Conservation (phyloP, 2,113 vertebrate species). For the Plecturocebus donacophilus region DNA sequence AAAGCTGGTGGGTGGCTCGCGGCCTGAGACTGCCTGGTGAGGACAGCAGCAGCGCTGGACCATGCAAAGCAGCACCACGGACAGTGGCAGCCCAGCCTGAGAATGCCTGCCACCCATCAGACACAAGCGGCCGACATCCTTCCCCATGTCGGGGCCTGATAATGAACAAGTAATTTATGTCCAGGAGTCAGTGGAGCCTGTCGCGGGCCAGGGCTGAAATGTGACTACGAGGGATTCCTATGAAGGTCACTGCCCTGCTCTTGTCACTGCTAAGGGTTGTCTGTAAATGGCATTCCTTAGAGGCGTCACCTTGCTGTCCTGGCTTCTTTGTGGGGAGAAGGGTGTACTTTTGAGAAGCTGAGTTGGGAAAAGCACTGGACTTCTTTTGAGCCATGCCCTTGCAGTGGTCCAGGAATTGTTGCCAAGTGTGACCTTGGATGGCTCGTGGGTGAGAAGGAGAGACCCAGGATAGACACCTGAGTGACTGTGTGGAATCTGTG, state of each 20-base stretch:
- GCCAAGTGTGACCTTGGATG: not conserved
- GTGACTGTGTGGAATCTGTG: not conserved
- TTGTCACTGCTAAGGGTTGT: slow-evolving; percentile 69
- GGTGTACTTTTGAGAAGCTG: not conserved
- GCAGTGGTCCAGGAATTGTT: not conserved
- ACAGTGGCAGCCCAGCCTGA: slow-evolving; percentile 6
- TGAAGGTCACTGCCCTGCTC: slow-evolving; percentile 75
- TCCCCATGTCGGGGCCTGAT: slow-evolving; percentile 60
- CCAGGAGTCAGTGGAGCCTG: slow-evolving; percentile 76
- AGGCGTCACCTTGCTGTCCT: slow-evolving; percentile 28
- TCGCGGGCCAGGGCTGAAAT: slow-evolving; percentile 70
- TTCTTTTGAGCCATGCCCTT: not conserved
- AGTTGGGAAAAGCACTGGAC: not conserved
- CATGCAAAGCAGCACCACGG: not conserved
- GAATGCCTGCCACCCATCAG: slow-evolving; percentile 33
- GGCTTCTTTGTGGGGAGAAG: not conserved
- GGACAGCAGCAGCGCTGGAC: not conserved
- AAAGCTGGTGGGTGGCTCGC: not conserved
- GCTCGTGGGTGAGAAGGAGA: not conserved
- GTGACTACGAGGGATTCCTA: slow-evolving; percentile 72
- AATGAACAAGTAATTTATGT: slow-evolving; percentile 83
- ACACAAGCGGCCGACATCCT: slow-evolving; percentile 65
- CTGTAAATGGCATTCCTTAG: slow-evolving; percentile 61
- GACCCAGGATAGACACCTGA: not conserved
- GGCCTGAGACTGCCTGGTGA: not conserved